Base-by-base conservation (phyloP, 1,140 invertebrate genomes). In the Schlechtendalia chinensis region DNA sequence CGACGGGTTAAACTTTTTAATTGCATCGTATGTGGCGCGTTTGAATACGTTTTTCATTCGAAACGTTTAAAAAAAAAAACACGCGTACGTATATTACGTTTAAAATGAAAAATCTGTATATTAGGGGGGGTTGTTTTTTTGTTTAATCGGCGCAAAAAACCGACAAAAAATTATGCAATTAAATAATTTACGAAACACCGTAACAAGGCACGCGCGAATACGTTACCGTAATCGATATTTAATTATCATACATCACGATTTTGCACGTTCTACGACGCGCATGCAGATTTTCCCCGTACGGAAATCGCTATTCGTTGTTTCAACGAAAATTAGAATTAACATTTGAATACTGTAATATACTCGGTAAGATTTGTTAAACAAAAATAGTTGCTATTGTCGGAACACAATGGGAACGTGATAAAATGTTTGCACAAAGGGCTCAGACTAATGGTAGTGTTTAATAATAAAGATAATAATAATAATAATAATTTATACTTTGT, bases 401-500 rank as follows among this genome's bases (percentile, higher is more conserved):
- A 29, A 12, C 12, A 72, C 24, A 72, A 54, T 72, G 19, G 17
- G 11, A 72, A 69, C 45, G 27, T 10, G 39, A 50, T 69, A 69
- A 72, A 72, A 53, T 54, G 47, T 72, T 29, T 12, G 17, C 17
- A 72, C 10, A 72, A 72, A 72, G 17, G 17, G 27, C 69, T 54
- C 17, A 14, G 67, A 50, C 47, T 29, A 71, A 71, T 71, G 47
- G 24, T 12, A n/a, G 4, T 19, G 69, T 72, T 72, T 54, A 50
- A 69, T 69, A 69, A 69, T 58, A 58, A 58, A 3, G 5, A 19
- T 54, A 10, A 45, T 58, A 58, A 58, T 69, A 69, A 53, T 53
- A 53, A 72, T 17, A 72, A 72, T 72, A 53, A 72, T 54, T 72
- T 72, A 16, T 54, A 29, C 50, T 54, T 72, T 72, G 54, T 72